Percentiles rank a stretch among this genome's conserved stretches.
Conservation (phyloP, 1,140 invertebrate species). For the Drosophila athabasca region DNA sequence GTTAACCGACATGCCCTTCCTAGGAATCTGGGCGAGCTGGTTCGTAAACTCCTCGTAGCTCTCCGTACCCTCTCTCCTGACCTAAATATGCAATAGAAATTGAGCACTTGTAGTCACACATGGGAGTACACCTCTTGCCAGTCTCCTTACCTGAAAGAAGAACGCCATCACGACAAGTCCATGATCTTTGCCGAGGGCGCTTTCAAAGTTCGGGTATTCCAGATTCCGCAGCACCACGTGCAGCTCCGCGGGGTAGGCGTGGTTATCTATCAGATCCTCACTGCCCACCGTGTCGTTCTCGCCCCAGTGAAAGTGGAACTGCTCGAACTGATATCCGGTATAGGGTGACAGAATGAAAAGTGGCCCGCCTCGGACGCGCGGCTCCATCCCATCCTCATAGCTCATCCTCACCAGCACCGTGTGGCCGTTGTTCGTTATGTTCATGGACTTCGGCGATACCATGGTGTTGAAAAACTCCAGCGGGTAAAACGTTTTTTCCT, state of each 20-base stretch:
- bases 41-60: conserved; percentile 86
- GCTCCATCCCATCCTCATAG: conserved; percentile 83
- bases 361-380: conserved; percentile 88
- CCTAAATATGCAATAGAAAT: conserved; percentile 26
- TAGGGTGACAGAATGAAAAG: conserved; percentile 72
- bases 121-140: background rate
- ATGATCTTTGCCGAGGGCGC: conserved; percentile 88
- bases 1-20: conserved; percentile 82
- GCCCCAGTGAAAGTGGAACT: conserved; percentile 92
- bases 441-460: conserved; percentile 84
- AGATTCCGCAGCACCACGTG: conserved; percentile 94
- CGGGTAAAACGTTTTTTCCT: conserved; percentile 83
- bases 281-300: conserved; percentile 91
- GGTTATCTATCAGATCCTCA: conserved; percentile 93
- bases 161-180: conserved; percentile 94
- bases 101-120: no score
- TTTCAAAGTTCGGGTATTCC: conserved; percentile 86
- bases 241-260: conserved; percentile 90
- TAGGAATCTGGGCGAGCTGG: conserved; percentile 85
- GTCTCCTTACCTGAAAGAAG: conserved; percentile 88
- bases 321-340: conserved; percentile 90
- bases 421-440: conserved; percentile 90
- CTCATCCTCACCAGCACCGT: conserved; percentile 87
- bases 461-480: conserved; percentile 86
- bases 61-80: conserved; percentile 70